Evolutionary conservation across 2,797 vertebrate genomes (phyloP).

Genomic region (Oreochromis grahami): DNA sequence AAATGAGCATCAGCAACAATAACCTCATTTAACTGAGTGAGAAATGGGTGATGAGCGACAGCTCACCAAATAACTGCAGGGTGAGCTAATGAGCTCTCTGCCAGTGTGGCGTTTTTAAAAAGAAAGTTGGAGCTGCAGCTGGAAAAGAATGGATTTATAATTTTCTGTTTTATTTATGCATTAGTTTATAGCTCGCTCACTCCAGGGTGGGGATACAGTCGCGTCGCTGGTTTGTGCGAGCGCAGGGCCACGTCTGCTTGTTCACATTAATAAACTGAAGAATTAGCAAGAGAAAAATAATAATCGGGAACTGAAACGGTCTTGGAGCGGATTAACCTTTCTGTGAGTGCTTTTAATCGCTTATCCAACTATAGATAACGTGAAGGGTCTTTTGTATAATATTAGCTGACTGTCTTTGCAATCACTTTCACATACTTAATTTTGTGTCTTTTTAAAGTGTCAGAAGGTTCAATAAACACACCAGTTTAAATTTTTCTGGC

Average conservation of each 20-base stretch:
- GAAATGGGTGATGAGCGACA: constrained; percentile 34
- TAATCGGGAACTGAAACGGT: not conserved
- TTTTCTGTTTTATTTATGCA: not conserved
- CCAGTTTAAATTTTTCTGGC: not conserved
- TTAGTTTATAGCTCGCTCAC: not conserved
- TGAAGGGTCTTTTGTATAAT: not conserved
- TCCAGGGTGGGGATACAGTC: not conserved
- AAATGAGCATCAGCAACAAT: constrained; percentile 46
- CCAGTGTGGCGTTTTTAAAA: not conserved
- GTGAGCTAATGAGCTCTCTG: constrained; percentile 42
- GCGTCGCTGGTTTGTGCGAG: not conserved
- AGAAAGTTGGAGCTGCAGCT: not conserved
- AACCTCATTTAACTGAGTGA: constrained; percentile 49
- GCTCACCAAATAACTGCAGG: constrained; percentile 41
- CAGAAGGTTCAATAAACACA: not conserved
- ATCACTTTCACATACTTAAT: not conserved
- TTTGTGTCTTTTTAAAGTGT: not conserved
- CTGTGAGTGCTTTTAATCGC: not conserved
- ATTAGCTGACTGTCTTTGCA: not conserved
- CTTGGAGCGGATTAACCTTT: not conserved
- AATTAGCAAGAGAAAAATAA: not conserved
- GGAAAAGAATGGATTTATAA: constrained; percentile 3
- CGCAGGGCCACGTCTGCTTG: accelerated
- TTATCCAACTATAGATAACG: not conserved
- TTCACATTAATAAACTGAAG: not conserved